These are phyloP conservation scores for Echinops telfairi DNA, from an alignment of 2,113 vertebrate genomes.

Conservation along the genomic window DNA sequence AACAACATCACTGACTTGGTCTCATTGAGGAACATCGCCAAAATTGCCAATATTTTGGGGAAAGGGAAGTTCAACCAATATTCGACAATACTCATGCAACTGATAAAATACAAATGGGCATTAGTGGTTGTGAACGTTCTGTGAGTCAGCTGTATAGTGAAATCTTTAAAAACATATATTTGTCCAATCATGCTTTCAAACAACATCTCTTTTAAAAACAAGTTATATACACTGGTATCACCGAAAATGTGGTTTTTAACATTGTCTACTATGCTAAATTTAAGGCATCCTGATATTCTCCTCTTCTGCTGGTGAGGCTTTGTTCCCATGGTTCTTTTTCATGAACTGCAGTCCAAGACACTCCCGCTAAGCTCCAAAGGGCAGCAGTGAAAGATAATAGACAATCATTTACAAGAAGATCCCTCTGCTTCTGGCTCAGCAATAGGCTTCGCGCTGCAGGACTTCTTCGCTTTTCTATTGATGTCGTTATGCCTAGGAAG, in stretches of 20 bases:
- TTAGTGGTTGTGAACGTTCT: slow-evolving; percentile 73
- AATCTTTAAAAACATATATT: slow-evolving; percentile 77
- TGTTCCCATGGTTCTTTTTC: slow-evolving; percentile 71
- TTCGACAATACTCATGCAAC: slow-evolving; percentile 85
- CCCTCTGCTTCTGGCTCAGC: slow-evolving; percentile 89
- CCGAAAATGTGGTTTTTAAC: slow-evolving; percentile 81
- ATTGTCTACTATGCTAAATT: slow-evolving; percentile 84
- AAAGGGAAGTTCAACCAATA: slow-evolving; percentile 79
- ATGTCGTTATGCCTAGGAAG: slow-evolving; percentile 86
- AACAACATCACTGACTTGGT: slow-evolving; percentile 81
- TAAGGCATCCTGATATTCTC: slow-evolving; percentile 88
- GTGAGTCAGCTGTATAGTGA: slow-evolving; percentile 70
- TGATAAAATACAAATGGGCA: slow-evolving; percentile 77
- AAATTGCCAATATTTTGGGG: slow-evolving; percentile 77
- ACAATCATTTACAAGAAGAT: slow-evolving; percentile 87
- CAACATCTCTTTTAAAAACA: slow-evolving; percentile 82
- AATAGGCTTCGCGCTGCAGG: slow-evolving; percentile 74
- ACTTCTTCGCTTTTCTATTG: slow-evolving; percentile 82
- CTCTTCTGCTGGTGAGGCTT: slow-evolving; percentile 87
- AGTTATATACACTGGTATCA: slow-evolving; percentile 85
- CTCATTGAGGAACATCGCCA: slow-evolving; percentile 72
- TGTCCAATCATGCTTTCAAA: slow-evolving; percentile 84
- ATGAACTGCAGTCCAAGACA: slow-evolving; percentile 75
- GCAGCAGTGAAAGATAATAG: slow-evolving; percentile 71
- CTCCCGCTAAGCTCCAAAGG: slow-evolving; percentile 74